Base-by-base conservation (phyloP, 2,888 invertebrate genomes). In the Anoplius nigerrimus region DNA sequence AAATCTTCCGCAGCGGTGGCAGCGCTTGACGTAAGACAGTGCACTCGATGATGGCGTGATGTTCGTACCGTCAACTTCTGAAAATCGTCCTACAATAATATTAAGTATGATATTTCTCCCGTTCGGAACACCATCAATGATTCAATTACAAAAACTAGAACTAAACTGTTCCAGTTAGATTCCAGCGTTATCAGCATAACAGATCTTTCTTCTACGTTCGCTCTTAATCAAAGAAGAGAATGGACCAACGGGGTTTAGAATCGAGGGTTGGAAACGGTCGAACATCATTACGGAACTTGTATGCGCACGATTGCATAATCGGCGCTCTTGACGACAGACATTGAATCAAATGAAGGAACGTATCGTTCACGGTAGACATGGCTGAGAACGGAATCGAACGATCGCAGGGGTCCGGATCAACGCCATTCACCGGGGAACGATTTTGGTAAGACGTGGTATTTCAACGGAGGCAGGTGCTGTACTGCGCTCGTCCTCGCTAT, bases 401-500 rank as follows among this genome's bases (percentile, higher is more conserved):
- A 59, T 79, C 80, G 21, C 79, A 79, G 42, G 69, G 48, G 45
- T 78, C 70, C 18, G 62, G 42, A 42, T 75, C 72, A 15, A 75
- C 69, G 55, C 81, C 82, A 62, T 84, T 85, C 8, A 74, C 66
- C 57, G 79, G 27, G 80, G 78, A 56, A 74, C 68, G 52, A 75
- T 75, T 70, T 88, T 88, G 34, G 85, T 84, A 52, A 88, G 82
- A 45, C 86, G 90, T 45, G 95, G 95, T 80, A 96, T 95, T 89
- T 96, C 96, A 5, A 95, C 95, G 0, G 95, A 95, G 2, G 95
- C 95, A n/a, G 95, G 95, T 20, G 95, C 95, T 5, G 95, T 95
- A 90, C 96, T 96, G 84, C 97, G 92, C 89, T 97, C 98, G 87
- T 98, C 98, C 90, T 97, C 95, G 63, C 97, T 97, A 88, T 97